A percentile compares a stretch with the other conserved stretches of the same genome.
phyloP scores from a whole-genome alignment of 2,888 invertebrate genomes.

The Drosophila paranaensis region DNA sequence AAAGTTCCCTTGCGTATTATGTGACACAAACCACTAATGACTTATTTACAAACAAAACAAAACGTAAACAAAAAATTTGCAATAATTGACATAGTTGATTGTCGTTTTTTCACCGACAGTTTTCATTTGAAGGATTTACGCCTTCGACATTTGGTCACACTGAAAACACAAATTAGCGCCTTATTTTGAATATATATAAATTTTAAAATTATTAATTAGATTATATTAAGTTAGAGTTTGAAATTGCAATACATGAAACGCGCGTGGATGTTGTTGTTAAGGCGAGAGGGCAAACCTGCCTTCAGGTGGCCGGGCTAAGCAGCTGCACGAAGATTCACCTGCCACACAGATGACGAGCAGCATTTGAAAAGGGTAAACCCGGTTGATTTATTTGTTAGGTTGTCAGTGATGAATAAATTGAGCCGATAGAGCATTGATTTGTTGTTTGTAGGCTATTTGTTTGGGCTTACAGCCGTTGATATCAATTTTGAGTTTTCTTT shows the following conservation, averaged over 20 bases:
- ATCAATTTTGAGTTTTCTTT: constrained; percentile 40
- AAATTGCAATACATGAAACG: neutral
- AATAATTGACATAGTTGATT: constrained; percentile 3
- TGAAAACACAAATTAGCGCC: constrained; percentile 17
- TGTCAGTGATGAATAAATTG: neutral
- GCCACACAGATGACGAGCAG: constrained; percentile 26
- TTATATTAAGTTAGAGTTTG: neutral
- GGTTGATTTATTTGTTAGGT: constrained; percentile 4
- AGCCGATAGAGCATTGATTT: neutral
- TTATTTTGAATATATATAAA: constrained; percentile 19
- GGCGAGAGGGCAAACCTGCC: neutral
- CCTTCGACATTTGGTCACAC: constrained; percentile 34
- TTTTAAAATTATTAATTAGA: neutral
- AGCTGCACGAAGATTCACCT: constrained; percentile 37
- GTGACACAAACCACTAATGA: neutral
- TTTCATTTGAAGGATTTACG: constrained; percentile 4
- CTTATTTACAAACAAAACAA: neutral
- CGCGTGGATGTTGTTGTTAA: neutral
- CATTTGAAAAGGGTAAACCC: constrained; percentile 10
- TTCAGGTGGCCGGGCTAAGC: constrained; percentile 34
- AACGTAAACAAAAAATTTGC: constrained; percentile 23
- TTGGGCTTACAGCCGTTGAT: constrained; percentile 17
- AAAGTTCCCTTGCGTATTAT: neutral
- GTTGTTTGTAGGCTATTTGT: constrained; percentile 10
- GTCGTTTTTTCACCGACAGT: constrained; percentile 3